Conservation (phyloP, 2,888 invertebrate species). For the Selenia dentaria region DNA sequence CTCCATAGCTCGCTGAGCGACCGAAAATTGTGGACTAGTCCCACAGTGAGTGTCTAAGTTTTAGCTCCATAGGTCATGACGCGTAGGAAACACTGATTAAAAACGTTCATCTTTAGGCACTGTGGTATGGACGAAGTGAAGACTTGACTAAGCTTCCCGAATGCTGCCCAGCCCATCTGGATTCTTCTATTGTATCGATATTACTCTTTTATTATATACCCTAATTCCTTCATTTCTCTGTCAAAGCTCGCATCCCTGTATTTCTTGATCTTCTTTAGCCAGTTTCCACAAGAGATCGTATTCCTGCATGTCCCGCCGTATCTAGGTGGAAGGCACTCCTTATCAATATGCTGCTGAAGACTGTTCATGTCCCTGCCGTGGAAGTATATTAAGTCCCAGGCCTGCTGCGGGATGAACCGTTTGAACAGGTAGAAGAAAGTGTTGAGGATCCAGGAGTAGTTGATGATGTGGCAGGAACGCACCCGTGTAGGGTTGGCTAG, state of each 20-base stretch:
- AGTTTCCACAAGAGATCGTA: conserved; percentile 83
- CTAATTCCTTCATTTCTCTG: conserved; percentile 86
- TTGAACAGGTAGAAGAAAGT: conserved; percentile 91
- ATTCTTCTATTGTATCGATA: too few relatives aligned
- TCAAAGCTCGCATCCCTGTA: conserved; percentile 78
- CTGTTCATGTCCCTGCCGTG: conserved; percentile 70
- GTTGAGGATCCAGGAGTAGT: conserved; percentile 92
- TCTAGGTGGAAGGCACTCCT: conserved; percentile 56
- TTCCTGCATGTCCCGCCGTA: conserved; percentile 83
- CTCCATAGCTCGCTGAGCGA: too few relatives aligned
- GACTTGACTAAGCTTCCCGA: too few relatives aligned
- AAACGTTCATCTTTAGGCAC: too few relatives aligned
- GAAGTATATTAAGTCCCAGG: conserved; percentile 79
- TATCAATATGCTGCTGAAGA: conserved; percentile 60
- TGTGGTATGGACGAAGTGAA: too few relatives aligned
- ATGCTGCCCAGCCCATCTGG: too few relatives aligned
- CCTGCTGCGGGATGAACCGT: conserved; percentile 87
- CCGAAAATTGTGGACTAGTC: too few relatives aligned
- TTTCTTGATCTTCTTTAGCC: conserved; percentile 80
- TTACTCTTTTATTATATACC: conserved; percentile 84
- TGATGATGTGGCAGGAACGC: conserved; percentile 88
- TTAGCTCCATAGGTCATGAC: too few relatives aligned
- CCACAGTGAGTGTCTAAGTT: too few relatives aligned
- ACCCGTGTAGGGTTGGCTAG: conserved; percentile 87
- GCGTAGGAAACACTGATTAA: too few relatives aligned